A percentile compares a stretch with the other conserved stretches of the same genome.
phyloP scores from a whole-genome alignment of 1,140 invertebrate species.

The Drosophila melanogaster region DNA sequence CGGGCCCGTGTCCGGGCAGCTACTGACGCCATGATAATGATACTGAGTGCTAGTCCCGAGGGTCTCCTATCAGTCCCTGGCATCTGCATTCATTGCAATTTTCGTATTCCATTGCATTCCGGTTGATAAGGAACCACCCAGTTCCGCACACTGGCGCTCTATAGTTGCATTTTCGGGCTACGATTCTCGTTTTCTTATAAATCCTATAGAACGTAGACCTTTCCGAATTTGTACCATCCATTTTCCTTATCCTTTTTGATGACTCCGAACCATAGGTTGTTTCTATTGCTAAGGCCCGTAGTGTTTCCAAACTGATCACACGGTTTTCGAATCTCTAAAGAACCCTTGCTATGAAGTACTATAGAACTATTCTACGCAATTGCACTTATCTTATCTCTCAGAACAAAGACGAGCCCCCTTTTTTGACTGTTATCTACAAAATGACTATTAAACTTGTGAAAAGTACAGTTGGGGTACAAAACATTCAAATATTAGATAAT shows the following conservation, averaged over 20 bases:
- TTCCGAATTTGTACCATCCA: not conserved
- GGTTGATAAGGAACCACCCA: conserved; percentile 47
- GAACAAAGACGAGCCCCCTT: conserved; percentile 34
- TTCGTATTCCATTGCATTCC: conserved; percentile 51
- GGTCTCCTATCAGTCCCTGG: conserved; percentile 51
- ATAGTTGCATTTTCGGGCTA: not conserved
- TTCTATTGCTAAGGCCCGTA: not conserved
- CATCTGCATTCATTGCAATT: conserved; percentile 74
- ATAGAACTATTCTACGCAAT: conserved; percentile 9
- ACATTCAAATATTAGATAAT: no score
- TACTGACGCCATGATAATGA: conserved; percentile 47
- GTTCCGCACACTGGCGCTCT: conserved; percentile 3
- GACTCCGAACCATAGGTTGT: not conserved
- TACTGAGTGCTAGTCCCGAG: conserved; percentile 38
- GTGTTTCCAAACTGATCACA: not conserved
- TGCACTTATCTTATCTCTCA: conserved; percentile 20
- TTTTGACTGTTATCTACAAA: conserved; percentile 14
- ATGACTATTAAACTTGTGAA: not conserved
- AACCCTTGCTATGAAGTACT: conserved; percentile 3
- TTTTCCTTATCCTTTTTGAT: no score
- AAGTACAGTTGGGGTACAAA: conserved; percentile 26
- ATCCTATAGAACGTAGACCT: not conserved
- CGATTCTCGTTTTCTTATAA: not conserved
- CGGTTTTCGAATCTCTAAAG: conserved; percentile 1
- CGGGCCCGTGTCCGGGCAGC: conserved; percentile 39